Evolutionary conservation across 2,888 invertebrate genomes (phyloP), one percentile per base, ranked within the genome.

Genomic region (Colostygia pectinataria): DNA sequence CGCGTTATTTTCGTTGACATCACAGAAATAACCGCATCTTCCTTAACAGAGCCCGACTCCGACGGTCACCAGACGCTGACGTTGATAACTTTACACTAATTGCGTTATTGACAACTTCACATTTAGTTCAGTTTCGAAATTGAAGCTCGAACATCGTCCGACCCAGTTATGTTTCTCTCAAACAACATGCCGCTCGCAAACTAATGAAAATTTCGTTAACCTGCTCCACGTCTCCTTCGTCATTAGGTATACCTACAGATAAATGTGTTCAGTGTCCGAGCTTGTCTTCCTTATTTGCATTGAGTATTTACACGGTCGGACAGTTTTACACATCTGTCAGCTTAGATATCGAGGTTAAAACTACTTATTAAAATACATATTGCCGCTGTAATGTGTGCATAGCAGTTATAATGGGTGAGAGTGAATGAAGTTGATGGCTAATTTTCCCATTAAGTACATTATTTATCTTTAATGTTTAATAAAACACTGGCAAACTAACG

Each of bases 51-150:
- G 68, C 53, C 62, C 71, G 74, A 74, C 78, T 55, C 62, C 71
- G 74, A 74, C 80, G 79, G 77, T 76, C 74, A 78, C 76, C 77
- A 78, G 74, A 76, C 79, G 80, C 71, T 74, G 84, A 84, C 86
- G 87, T 83, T 86, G 84, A 88, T 83, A 80, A 80, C 80, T 87
- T 83, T 80, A 85, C 84, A 79, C 87, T 89, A 87, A 90, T 88
- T 85, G 77, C 83, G 77, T 78, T 89, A 89, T 88, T 89, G 89
- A 88, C 88, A 84, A 77, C 68, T 65, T 69, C 70, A 74, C 73
- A 71, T 79, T 77, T 76, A 74, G 76, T 76, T 76, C 64, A 67
- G 71, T 80, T 82, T 74, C 77, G 75, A 76, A 80, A 80, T 55
- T 44, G 42, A 52, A 42, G 53, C 42, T 47, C 44, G 51, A 47